A percentile compares a stretch with the other conserved stretches of the same genome.
These are phyloP conservation scores for Caranx ignobilis DNA, from an alignment of 2,113 vertebrate genomes.

Conservation along the genomic window DNA sequence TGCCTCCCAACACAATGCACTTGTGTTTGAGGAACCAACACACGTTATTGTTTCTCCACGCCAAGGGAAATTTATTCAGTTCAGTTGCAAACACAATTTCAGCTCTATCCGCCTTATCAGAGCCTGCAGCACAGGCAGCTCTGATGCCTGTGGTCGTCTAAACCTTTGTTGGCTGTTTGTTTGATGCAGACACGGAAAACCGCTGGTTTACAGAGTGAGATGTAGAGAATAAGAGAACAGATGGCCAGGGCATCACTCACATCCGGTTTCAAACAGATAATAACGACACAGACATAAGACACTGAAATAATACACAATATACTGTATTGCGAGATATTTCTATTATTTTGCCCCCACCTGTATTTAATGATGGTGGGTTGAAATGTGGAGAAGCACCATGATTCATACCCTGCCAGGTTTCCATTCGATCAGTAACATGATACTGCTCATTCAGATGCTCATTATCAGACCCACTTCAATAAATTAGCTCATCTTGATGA, in stretches of 20 bases:
- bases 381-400: no score
- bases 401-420: neutral
- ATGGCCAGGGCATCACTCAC: conserved; percentile 15
- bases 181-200: conserved; percentile 2
- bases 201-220: neutral
- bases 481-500: no score
- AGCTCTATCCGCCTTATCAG: conserved; percentile 31
- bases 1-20: no score
- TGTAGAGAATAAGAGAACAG: neutral
- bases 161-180: conserved; percentile 33
- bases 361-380: neutral
- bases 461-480: no score
- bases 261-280: conserved; percentile 28
- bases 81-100: conserved; percentile 25
- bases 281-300: neutral
- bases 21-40: conserved; percentile 10
- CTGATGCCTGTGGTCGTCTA: neutral
- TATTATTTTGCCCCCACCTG: neutral
- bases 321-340: neutral
- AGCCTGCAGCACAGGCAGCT: neutral
- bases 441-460: no score
- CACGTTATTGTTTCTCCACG: neutral
- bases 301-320: neutral
- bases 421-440: no score
- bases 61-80: conserved; percentile 9